These are phyloP conservation scores for Achatina immaculata DNA, from an alignment of 1,140 invertebrate genomes.

Conservation along the genomic window DNA sequence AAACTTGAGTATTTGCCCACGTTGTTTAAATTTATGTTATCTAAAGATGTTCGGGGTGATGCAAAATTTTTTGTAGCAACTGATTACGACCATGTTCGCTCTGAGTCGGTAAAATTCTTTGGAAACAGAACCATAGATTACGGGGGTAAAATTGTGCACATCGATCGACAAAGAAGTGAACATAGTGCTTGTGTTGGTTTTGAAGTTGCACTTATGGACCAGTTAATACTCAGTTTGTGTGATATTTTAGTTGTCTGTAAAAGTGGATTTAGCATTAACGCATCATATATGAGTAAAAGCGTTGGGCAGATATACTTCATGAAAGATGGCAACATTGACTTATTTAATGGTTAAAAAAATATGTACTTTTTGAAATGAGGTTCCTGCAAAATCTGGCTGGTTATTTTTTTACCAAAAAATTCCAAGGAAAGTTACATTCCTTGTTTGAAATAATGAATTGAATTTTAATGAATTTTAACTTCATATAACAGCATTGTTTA, in stretches of 20 bases:
- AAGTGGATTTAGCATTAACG: constrained; percentile 45
- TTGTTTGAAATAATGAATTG: no score
- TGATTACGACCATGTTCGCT: constrained; percentile 39
- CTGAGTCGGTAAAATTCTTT: constrained; percentile 34
- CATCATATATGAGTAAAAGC: constrained; percentile 27
- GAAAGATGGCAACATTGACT: neutral
- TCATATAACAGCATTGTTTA: no score
- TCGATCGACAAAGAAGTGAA: constrained; percentile 39
- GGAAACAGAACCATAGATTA: constrained; percentile 31
- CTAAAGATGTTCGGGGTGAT: constrained; percentile 1
- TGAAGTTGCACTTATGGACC: constrained; percentile 45
- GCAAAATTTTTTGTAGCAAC: constrained; percentile 48
- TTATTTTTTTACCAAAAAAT: no score
- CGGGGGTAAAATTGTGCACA: constrained; percentile 44
- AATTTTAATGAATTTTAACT: no score
- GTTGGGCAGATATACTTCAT: constrained; percentile 8
- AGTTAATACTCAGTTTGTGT: constrained; percentile 46
- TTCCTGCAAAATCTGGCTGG: no score
- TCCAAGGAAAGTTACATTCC: no score
- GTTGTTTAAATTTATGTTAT: constrained; percentile 42
- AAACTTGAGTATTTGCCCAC: constrained; percentile 25
- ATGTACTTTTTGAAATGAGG: no score
- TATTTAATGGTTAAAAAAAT: constrained; percentile 1
- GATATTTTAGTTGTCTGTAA: constrained; percentile 43
- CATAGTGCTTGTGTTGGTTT: constrained; percentile 39